Base-by-base conservation (phyloP, 2,797 vertebrate genomes). In the Characodon lateralis region DNA sequence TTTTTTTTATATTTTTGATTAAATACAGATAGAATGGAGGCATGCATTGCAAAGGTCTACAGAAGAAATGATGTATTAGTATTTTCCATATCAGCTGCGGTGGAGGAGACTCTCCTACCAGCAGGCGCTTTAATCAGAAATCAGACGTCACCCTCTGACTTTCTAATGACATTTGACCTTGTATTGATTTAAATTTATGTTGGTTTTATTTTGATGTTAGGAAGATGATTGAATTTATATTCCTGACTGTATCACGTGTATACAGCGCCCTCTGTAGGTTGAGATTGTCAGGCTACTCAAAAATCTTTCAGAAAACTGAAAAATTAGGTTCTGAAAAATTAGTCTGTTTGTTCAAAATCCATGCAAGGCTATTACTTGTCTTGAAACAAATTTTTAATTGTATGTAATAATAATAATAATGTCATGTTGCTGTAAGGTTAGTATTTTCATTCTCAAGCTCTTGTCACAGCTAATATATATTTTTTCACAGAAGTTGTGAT, bases 221-320 rank as follows among this genome's bases (percentile, higher is more conserved):
- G 76, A 16, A 81, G 68, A 56, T 69, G 16, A 80, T 28, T 63
- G 20, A 75, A 28, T 12, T 7, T 50, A 1, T 6, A 8, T 35
- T 18, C 46, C 46, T 72, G 28, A 53, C 35, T 78, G 35, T 78
- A 83, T 69, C 70, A 46, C 82, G 66, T 74, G 79, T 41, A 76
- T 82, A 79, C 78, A 93, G 86, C 74, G 91, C 92, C 94, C 91
- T 88, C 94, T 94, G 88, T 85, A 86, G 95, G 93, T 84, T 35
- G 50, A 61, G 46, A 72, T 59, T 7, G 72, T 74, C 28, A 85
- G 8, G 43, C 53, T 1, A 41, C 16, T 13, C 10, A 28, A 41
- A 46, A 22, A 31, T 66, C 1, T 24, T 51, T 63, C 71, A 35
- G 65, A 9, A 41, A 66, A 39, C 3, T 22, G 3, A 20, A 65